Percentiles rank a stretch among this genome's conserved stretches.
phyloP scores from a whole-genome alignment of 2,113 vertebrate genomes.

The Phaethornis superciliosus region DNA sequence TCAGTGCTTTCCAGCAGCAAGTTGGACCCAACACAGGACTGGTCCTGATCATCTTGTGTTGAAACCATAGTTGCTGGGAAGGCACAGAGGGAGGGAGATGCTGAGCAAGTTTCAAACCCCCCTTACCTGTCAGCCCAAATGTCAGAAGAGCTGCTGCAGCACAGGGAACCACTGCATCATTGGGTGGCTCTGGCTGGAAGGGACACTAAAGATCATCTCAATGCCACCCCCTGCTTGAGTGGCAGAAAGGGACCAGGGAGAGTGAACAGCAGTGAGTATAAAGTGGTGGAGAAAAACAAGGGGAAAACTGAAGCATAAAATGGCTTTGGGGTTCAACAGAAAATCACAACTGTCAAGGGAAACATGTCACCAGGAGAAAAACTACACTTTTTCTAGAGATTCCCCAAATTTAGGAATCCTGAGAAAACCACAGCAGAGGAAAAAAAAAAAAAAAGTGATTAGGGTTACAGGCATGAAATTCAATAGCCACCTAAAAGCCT shows the following conservation, averaged over 20 bases:
- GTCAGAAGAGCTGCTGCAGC: not conserved
- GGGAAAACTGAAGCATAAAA: not conserved
- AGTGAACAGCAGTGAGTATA: rapidly evolving
- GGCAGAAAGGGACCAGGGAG: no score
- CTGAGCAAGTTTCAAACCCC: not conserved
- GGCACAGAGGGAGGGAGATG: not conserved
- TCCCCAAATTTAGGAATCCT: not conserved
- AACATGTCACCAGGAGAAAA: not conserved
- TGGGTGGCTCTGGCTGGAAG: no score
- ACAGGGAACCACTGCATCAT: no score
- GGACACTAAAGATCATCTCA: no score
- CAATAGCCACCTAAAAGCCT: rapidly evolving
- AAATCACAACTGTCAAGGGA: rapidly evolving
- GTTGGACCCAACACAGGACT: not conserved
- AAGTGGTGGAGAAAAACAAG: not conserved
- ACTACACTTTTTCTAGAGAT: rapidly evolving
- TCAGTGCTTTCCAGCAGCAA: rapidly evolving
- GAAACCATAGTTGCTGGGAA: not conserved
- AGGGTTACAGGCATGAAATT: not conserved
- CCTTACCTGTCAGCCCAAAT: not conserved
- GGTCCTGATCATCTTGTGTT: not conserved
- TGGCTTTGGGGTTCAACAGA: not conserved
- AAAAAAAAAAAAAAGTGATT: rapidly evolving
- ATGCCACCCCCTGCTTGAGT: no score
- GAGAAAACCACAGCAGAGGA: rapidly evolving